These are phyloP conservation scores for Falco naumanni DNA, from an alignment of 2,797 vertebrate species.

Conservation along the genomic window DNA sequence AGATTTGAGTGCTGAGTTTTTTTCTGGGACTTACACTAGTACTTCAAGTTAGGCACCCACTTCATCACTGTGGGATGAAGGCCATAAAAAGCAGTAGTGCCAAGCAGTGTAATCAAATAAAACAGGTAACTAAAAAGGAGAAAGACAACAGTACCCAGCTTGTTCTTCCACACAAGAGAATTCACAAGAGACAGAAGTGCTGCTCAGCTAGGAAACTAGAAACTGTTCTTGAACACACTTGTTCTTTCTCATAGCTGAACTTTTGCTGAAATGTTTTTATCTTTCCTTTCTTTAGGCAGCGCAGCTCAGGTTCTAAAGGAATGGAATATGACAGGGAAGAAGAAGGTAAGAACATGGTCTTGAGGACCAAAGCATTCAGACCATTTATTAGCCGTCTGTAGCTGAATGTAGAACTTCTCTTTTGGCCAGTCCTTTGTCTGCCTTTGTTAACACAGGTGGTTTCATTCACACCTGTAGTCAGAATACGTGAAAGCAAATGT, in stretches of 20 bases:
- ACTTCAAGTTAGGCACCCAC: not conserved
- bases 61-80: not conserved
- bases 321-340: conserved; percentile 83
- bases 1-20: not conserved
- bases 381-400: not conserved
- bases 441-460: not conserved
- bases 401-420: not conserved
- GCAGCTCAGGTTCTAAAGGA: conserved; percentile 81
- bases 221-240: not conserved
- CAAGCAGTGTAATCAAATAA: not conserved
- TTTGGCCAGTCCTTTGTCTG: not conserved
- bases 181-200: conserved; percentile 10
- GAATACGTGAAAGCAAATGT: not conserved
- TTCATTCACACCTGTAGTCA: not conserved
- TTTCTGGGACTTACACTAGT: not conserved
- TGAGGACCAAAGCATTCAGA: not conserved
- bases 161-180: not conserved
- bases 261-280: conserved; percentile 58
- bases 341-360: conserved; percentile 76
- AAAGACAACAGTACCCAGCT: not conserved
- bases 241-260: conserved; percentile 17
- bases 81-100: not conserved
- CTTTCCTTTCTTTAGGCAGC: conserved; percentile 71
- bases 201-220: not conserved
- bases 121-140: not conserved